phyloP scores from a whole-genome alignment of 1,140 invertebrate species.

The Ladona fulva region DNA sequence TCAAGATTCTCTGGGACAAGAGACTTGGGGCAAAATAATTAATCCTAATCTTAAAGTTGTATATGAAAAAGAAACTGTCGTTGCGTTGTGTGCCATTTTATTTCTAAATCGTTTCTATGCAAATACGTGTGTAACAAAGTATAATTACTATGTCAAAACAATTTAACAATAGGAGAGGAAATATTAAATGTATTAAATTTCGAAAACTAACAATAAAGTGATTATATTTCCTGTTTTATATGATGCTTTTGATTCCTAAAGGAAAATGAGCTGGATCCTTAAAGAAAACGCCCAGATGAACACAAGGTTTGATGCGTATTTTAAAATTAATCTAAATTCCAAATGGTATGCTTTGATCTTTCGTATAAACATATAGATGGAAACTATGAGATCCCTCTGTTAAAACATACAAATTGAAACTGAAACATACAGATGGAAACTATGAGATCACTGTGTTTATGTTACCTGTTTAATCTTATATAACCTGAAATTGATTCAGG shows the following conservation, averaged over 20 bases:
- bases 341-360: too few species aligned
- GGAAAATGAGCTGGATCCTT: too few species aligned
- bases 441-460: too few species aligned
- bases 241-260: neutral
- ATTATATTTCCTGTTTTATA: slow-evolving; percentile 4
- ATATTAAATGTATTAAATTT: neutral
- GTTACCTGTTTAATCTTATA: too few species aligned
- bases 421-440: too few species aligned
- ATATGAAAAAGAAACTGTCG: neutral
- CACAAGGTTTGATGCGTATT: too few species aligned
- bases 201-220: slow-evolving; percentile 10
- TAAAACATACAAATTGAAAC: too few species aligned
- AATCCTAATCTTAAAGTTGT: neutral
- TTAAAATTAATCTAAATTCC: too few species aligned
- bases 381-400: too few species aligned
- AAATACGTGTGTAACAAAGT: slow-evolving; percentile 7
- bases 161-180: neutral
- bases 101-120: neutral
- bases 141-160: neutral
- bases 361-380: too few species aligned
- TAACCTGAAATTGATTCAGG: too few species aligned
- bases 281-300: too few species aligned
- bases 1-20: neutral
- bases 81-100: neutral
- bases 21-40: neutral